phyloP scores from a whole-genome alignment of 2,797 vertebrate genomes.

The Mionectes olivaceus region DNA sequence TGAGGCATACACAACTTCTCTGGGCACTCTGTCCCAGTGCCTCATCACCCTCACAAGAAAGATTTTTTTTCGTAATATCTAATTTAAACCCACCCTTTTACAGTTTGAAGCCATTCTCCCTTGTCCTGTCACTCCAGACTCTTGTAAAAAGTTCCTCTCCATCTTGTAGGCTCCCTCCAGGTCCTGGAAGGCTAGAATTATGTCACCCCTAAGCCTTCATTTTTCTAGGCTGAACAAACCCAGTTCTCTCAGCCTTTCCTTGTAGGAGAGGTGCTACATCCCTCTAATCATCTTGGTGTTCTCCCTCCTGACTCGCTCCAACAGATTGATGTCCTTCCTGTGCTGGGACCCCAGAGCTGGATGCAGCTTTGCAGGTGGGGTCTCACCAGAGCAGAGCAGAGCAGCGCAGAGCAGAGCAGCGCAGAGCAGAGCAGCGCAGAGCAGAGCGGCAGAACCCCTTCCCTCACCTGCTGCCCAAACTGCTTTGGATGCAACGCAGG shows the following conservation, averaged over 20 bases:
- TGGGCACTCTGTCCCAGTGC: neutral
- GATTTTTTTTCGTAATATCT: neutral
- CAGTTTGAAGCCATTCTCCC: neutral
- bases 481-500: neutral
- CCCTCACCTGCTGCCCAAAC: neutral
- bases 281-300: neutral
- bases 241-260: neutral
- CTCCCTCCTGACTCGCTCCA: neutral
- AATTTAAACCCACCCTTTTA: neutral
- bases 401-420: neutral
- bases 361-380: neutral
- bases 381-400: neutral
- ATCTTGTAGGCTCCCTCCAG: neutral
- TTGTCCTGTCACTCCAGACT: neutral
- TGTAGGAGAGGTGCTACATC: neutral
- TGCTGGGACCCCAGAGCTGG: neutral
- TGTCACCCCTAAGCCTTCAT: neutral
- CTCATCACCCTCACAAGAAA: neutral
- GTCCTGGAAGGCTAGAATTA: neutral
- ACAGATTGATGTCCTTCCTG: neutral
- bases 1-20: neutral
- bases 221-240: neutral
- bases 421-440: neutral
- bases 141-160: neutral
- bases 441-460: neutral